Conservation (phyloP, 2,113 vertebrate genomes). For the Perca schrenkii region DNA sequence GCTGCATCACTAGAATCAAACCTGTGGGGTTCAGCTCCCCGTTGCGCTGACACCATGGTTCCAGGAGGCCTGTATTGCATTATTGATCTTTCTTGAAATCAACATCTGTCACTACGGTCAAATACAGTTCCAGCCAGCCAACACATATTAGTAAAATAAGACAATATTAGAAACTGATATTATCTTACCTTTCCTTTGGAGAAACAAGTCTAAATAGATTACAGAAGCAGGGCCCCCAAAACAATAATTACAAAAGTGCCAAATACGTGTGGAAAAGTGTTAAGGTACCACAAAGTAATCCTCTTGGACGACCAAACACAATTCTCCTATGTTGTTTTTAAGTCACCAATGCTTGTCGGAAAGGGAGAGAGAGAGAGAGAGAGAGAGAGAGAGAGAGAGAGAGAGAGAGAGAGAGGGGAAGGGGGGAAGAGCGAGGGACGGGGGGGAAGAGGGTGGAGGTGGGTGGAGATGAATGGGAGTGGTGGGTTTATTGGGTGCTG, state of each 20-base stretch:
- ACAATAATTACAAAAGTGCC: constrained; percentile 13
- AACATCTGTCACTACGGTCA: constrained; percentile 45
- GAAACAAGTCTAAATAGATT: constrained; percentile 18
- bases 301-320: constrained; percentile 48
- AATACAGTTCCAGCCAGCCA: constrained; percentile 23
- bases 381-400: no score
- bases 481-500: constrained; percentile 82
- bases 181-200: constrained; percentile 56
- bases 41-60: constrained; percentile 50
- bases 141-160: constrained; percentile 6
- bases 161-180: background rate
- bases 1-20: constrained; percentile 41
- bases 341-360: constrained; percentile 83
- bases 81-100: constrained; percentile 71
- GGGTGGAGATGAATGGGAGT: constrained; percentile 79
- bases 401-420: background rate
- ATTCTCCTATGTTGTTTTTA: constrained; percentile 76
- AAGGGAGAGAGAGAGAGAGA: constrained; percentile 44
- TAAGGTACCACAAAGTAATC: constrained; percentile 38
- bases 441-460: constrained; percentile 31
- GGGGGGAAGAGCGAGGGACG: constrained; percentile 16
- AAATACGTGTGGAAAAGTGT: constrained; percentile 28
- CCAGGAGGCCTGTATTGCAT: constrained; percentile 37
- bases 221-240: constrained; percentile 16
- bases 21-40: constrained; percentile 26